Evolutionary conservation across 2,113 vertebrate species (phyloP).

Genomic region (Columba janthina): DNA sequence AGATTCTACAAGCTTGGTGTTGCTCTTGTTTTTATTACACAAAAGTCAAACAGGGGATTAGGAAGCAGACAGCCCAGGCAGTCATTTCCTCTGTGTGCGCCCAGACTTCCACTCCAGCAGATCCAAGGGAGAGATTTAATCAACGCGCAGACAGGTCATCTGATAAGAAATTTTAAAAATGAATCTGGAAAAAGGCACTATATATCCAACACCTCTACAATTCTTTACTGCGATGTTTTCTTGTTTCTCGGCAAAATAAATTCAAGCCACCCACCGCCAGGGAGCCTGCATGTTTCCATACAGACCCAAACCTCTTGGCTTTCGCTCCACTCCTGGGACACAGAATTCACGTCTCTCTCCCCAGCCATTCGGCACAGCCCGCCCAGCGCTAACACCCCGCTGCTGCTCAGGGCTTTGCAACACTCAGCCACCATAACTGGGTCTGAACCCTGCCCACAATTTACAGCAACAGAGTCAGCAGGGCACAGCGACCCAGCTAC

Average conservation of each 20-base stretch:
- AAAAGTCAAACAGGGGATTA: conserved; percentile 1
- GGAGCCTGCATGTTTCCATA: neutral
- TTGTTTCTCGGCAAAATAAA: neutral
- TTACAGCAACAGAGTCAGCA: neutral
- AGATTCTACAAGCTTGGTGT: neutral
- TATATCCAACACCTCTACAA: neutral
- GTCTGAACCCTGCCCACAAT: neutral
- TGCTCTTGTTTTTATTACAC: conserved; percentile 13
- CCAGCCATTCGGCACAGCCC: neutral
- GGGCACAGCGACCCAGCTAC: neutral
- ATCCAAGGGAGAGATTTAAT: neutral
- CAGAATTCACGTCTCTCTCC: neutral
- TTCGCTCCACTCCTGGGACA: neutral
- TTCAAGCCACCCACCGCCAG: neutral
- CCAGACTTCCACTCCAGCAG: neutral
- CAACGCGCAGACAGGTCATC: neutral
- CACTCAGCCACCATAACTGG: neutral
- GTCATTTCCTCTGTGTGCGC: neutral
- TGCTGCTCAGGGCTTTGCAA: neutral
- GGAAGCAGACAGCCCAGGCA: conserved; percentile 31
- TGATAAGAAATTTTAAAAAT: neutral
- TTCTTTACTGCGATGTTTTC: neutral
- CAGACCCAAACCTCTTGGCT: neutral
- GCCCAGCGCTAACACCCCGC: neutral
- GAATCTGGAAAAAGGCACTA: neutral